Conservation (phyloP, 2,888 invertebrate genomes). For the Tiphia femorata region DNA sequence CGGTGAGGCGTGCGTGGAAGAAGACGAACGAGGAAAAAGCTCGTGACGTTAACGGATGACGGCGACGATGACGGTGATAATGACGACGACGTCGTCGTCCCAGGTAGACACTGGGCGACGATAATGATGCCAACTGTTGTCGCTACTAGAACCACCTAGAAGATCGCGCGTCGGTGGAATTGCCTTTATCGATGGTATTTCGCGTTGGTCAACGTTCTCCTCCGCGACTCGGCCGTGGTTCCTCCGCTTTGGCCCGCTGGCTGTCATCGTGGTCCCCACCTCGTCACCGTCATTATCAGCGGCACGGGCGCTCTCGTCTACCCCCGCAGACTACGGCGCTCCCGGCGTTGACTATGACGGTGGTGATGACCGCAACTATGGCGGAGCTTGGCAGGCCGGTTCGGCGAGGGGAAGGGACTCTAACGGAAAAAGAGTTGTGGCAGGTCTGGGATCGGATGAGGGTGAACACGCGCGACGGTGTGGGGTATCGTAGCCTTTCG, state of each 20-base stretch:
- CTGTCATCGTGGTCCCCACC: no score
- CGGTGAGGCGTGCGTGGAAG: no score
- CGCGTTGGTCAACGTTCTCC: no score
- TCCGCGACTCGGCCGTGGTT: no score
- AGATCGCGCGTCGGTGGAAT: slow-evolving; percentile 10
- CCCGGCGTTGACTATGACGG: slow-evolving; percentile 3
- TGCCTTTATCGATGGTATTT: no score
- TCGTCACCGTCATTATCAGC: no score
- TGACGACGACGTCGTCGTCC: slow-evolving; percentile 8
- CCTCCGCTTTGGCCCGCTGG: no score
- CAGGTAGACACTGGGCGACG: slow-evolving; percentile 13
- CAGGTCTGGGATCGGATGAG: slow-evolving; percentile 61
- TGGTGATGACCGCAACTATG: background rate
- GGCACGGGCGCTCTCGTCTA: no score
- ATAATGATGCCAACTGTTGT: slow-evolving; percentile 12
- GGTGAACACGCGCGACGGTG: slow-evolving; percentile 63
- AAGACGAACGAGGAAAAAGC: no score
- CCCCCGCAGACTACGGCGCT: slow-evolving; percentile 20
- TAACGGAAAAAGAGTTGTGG: slow-evolving; percentile 61
- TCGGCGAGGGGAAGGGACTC: slow-evolving; percentile 44
- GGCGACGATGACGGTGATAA: background rate
- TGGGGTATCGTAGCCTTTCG: slow-evolving; percentile 40
- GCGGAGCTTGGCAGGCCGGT: slow-evolving; percentile 13
- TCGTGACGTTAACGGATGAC: background rate
- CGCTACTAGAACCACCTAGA: background rate